Conservation (phyloP, 2,113 vertebrate genomes). For the Lucifuga dentata region DNA sequence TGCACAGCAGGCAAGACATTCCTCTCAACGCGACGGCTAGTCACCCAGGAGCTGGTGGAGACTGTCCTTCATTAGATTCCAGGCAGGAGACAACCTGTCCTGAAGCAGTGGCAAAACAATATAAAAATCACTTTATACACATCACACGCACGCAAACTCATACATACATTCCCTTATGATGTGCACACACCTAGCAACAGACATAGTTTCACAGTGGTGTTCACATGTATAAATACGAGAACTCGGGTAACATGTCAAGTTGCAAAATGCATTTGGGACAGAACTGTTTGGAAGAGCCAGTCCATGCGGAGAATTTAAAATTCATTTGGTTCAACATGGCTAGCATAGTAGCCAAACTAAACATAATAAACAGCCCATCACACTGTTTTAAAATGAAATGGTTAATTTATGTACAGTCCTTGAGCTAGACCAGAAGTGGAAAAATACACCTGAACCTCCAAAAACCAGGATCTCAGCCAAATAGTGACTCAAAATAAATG, state of each 20-base stretch:
- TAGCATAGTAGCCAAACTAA: constrained; percentile 54
- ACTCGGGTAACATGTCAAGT: constrained; percentile 45
- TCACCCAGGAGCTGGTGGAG: constrained; percentile 27
- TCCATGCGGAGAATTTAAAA: constrained; percentile 44
- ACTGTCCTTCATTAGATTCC: constrained; percentile 19
- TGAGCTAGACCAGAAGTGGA: constrained; percentile 58
- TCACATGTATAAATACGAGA: constrained; percentile 39
- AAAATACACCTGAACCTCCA: constrained; percentile 56
- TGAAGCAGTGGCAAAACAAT: constrained; percentile 19
- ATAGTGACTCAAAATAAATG: constrained; percentile 46
- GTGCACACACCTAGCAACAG: constrained; percentile 13
- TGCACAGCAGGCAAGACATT: constrained; percentile 33
- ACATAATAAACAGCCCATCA: constrained; percentile 64
- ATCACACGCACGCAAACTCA: constrained; percentile 23
- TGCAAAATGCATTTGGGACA: constrained; percentile 52
- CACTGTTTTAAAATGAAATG: constrained; percentile 59
- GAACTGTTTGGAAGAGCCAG: constrained; percentile 25
- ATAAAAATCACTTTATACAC: constrained; percentile 42
- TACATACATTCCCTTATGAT: constrained; percentile 22
- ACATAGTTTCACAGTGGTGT: constrained; percentile 45
- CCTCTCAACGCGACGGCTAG: constrained; percentile 35
- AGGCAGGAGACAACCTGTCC: constrained; percentile 19
- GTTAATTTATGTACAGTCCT: constrained; percentile 39
- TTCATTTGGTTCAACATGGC: constrained; percentile 51
- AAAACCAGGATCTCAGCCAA: constrained; percentile 49